Evolutionary conservation across 2,888 invertebrate genomes (phyloP).

Genomic region (Drosophila antonietae): DNA sequence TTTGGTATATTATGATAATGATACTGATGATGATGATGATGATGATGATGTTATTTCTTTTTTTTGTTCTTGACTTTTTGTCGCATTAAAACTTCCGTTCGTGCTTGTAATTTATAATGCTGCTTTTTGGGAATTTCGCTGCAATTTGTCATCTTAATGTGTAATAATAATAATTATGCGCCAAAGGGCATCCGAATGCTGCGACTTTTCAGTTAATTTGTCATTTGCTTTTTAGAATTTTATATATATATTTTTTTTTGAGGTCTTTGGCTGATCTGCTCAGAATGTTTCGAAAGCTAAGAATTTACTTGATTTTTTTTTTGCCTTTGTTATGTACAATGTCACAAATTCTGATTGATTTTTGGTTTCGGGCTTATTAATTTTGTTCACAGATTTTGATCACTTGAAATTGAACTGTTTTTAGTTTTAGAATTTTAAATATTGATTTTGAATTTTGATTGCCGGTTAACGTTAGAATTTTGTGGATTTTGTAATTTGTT

Average conservation of each 20-base stretch:
- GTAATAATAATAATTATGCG: conserved; percentile 73
- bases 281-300: conserved; percentile 22
- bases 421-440: conserved; percentile 27
- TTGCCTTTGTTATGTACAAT: background rate
- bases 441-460: conserved; percentile 48
- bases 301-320: conserved; percentile 13
- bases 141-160: conserved; percentile 78
- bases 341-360: conserved; percentile 14
- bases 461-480: conserved; percentile 3
- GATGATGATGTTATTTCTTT: conserved; percentile 27
- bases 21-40: conserved; percentile 11
- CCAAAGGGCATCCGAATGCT: conserved; percentile 56
- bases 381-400: conserved; percentile 14
- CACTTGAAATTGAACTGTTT: conserved; percentile 12
- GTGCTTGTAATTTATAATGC: conserved; percentile 77
- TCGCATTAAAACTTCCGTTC: conserved; percentile 79
- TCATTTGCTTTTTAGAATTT: conserved; percentile 25
- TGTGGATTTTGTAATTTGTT: conserved; percentile 40
- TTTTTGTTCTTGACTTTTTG: conserved; percentile 69
- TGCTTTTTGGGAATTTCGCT: conserved; percentile 64
- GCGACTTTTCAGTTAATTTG: conserved; percentile 49
- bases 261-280: conserved; percentile 10
- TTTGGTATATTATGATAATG: conserved; percentile 29
- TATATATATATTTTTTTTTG: background rate
- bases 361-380: conserved; percentile 13